These are phyloP conservation scores for Xylocopa sonorina DNA, from an alignment of 1,140 invertebrate species.

Conservation along the genomic window DNA sequence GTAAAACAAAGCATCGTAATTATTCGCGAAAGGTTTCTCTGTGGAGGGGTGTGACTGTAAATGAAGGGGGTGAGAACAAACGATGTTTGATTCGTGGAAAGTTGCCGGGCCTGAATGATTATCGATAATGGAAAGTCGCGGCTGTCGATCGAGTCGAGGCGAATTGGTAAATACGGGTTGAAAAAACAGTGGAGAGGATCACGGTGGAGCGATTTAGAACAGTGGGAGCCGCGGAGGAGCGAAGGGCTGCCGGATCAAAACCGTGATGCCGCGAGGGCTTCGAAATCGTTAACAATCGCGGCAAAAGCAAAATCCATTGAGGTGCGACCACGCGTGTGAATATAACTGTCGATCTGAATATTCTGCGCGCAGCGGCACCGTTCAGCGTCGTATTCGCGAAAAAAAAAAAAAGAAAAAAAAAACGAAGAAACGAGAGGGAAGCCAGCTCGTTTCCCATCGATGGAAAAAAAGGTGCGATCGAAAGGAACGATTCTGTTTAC, in stretches of 20 bases:
- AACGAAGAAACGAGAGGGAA: conserved; percentile 7
- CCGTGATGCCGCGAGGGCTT: conserved; percentile 50
- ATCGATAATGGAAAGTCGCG: conserved; percentile 35
- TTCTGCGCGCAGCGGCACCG: conserved; percentile 44
- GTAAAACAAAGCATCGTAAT: conserved; percentile 4
- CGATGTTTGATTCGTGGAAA: not conserved
- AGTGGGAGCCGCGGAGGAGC: conserved; percentile 52
- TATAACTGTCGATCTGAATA: conserved; percentile 72
- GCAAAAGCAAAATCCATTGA: conserved; percentile 69
- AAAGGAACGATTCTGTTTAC: conserved; percentile 42
- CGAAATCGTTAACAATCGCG: conserved; percentile 74
- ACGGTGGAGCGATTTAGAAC: conserved; percentile 71
- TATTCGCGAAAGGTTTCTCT: conserved; percentile 2
- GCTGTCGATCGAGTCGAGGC: conserved; percentile 43
- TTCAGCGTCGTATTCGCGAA: conserved; percentile 29
- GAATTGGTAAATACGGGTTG: conserved; percentile 67
- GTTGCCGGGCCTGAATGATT: conserved; percentile 32
- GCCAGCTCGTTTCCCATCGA: conserved; percentile 30
- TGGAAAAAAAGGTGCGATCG: conserved; percentile 24
- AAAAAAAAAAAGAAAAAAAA: too few species aligned
- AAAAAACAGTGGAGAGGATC: conserved; percentile 50
- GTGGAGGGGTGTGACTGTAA: not conserved
- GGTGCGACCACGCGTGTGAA: conserved; percentile 73
- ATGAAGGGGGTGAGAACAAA: not conserved
- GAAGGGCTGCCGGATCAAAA: conserved; percentile 47